Base-by-base conservation (phyloP, 2,113 vertebrate genomes). In the Nymphicus hollandicus region DNA sequence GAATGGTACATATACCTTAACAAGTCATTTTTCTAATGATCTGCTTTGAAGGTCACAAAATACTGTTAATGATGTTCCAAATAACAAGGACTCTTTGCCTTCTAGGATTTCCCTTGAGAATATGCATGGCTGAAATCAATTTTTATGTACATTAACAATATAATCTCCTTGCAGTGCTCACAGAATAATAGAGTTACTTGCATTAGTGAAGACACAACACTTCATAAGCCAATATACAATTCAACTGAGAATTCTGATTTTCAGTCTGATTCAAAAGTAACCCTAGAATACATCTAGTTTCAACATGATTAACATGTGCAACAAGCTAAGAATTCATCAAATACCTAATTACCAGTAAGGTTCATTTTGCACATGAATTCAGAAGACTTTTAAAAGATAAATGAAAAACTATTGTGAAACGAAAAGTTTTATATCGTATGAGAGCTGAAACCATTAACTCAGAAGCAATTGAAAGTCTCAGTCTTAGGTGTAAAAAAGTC, bases 171-270 rank as follows among this genome's bases (percentile, higher is more conserved):
- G 71, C 78, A 78, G 53, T 2, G 8, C 55, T 95, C 74, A 83
- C 46, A 81, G 80, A 94, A 68, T 35, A 96, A 87, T 20, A 84
- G 81, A 76, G 24, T 80, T 76, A 81, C 60, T 89, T 88, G 55
- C 60, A 71, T 82, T 77, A 94, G 29, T 60, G 66, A 91, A 96
- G 89, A 94, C 79, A 73, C 39, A 96, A 89, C 46, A 96, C 64
- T 95, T 91, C 64, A 71, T 63, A 91, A 86, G 83, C 89, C 87
- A 92, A 61, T 31, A 35, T 15, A 66, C 47, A 88, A 91, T 88
- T 93, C 95, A 93, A 37, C 47, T 44, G 78, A 93, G 80, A 94
- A 80, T 91, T 93, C 41, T 58, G 70, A 84, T 89, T 95, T 95
- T 76, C 78, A 92, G 77, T 33, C 73, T 91, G 58, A 89, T 91